Conservation (phyloP, 2,113 vertebrate genomes). For the Donacobius atricapilla region DNA sequence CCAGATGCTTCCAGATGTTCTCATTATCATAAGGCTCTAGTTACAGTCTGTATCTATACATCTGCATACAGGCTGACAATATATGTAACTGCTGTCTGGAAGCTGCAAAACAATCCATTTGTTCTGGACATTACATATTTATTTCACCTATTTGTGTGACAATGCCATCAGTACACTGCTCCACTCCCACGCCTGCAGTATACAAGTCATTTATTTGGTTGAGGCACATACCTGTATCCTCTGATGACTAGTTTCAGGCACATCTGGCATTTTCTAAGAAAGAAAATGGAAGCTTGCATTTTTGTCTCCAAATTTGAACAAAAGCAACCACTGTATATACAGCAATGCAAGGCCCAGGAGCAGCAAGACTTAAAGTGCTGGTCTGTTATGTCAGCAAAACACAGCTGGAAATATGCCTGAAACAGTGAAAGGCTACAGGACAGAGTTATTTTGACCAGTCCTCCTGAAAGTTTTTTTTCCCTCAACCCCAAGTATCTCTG, state of each 20-base stretch:
- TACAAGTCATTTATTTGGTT: neutral
- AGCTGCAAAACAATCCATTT: neutral
- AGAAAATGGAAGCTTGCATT: neutral
- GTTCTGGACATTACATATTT: neutral
- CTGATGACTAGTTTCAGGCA: neutral
- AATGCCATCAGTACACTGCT: neutral
- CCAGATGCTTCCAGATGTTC: neutral
- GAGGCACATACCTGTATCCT: neutral
- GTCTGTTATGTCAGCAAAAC: neutral
- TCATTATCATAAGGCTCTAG: neutral
- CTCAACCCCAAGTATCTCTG: neutral
- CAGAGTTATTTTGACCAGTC: neutral
- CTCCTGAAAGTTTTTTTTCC: neutral
- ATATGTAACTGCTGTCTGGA: neutral
- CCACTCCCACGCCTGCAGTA: neutral
- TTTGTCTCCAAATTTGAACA: neutral
- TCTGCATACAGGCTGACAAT: neutral
- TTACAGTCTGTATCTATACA: neutral
- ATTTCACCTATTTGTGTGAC: neutral
- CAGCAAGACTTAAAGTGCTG: neutral
- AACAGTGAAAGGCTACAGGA: neutral
- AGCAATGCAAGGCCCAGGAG: neutral
- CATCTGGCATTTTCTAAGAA: neutral
- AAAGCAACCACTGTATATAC: neutral
- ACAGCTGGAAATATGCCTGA: neutral